Evolutionary conservation across 2,113 vertebrate species (phyloP), one percentile per base, ranked within the genome.

Genomic region (Lepisosteus oculatus): DNA sequence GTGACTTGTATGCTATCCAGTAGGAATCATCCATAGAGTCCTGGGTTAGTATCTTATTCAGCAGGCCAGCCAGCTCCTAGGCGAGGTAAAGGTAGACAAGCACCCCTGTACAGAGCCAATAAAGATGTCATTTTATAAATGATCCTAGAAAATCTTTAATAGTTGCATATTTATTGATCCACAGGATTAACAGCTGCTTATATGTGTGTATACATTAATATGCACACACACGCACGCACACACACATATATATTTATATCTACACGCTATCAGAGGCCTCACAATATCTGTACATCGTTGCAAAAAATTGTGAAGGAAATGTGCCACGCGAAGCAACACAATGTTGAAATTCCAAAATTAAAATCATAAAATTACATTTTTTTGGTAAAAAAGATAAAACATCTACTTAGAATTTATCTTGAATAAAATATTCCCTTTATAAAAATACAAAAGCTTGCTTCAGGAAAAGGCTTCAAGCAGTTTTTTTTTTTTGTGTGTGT

Each of bases 371-470:
- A 93, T 93, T 90, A 93, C 64, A 65, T 92, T 92, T 51, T 92
- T 93, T 89, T 87, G 86, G 92, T 94, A 94, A 92, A 93, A 93
- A 94, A 93, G 91, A 93, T 93, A 91, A 92, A 92, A 92, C 69
- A 90, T 91, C 88, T 89, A 92, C 88, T 92, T 92, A 90, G 90
- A 90, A 91, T 93, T 93, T 88, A 91, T 84, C 89, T 89, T 90
- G 90, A 92, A 93, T 93, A 93, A 93, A 93, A 94, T 92, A 94
- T 89, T 88, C 89, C 92, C 91, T 90, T 89, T 93, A 93, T 93
- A 93, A 93, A 93, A 90, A 93, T 92, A 88, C 92, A 89, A 93
- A 94, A 92, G 86, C 90, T 92, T 91, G 88, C 90, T 92, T 90
- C 71, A 93, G 86, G 91, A 92, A 92, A 92, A 90, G 90, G 88